phyloP scores from a whole-genome alignment of 1,140 invertebrate genomes.

The Drosophila sucinea region DNA sequence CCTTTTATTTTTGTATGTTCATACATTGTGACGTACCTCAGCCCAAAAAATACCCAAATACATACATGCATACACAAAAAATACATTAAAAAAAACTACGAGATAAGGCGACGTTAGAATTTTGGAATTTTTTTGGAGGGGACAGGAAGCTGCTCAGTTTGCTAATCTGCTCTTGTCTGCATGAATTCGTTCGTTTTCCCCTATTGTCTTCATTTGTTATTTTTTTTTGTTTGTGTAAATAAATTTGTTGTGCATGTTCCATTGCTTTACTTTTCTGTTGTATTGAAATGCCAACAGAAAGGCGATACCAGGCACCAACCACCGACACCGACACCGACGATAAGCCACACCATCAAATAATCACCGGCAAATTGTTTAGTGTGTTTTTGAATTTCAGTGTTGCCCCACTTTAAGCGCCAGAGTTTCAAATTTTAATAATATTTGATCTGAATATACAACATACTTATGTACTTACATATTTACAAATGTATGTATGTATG shows the following conservation, averaged over 20 bases:
- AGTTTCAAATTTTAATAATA: constrained; percentile 2
- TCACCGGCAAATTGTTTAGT: constrained; percentile 30
- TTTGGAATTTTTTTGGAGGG: constrained; percentile 12
- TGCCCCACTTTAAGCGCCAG: constrained; percentile 3
- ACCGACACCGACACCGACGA: constrained; percentile 35
- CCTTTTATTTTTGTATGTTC: constrained; percentile 50
- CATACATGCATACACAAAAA: neutral
- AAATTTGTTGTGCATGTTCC: constrained; percentile 37
- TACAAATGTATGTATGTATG: neutral
- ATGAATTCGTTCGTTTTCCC: constrained; percentile 25
- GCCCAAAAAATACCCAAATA: neutral
- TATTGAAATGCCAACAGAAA: constrained; percentile 31
- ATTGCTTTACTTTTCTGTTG: constrained; percentile 2
- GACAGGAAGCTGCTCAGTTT: constrained; percentile 40
- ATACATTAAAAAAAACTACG: neutral
- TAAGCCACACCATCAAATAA: constrained; percentile 26
- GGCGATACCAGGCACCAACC: constrained; percentile 54
- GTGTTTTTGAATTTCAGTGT: constrained; percentile 7
- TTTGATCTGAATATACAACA: neutral
- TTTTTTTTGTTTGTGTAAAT: constrained; percentile 22
- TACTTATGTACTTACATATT: neutral
- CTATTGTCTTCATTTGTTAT: constrained; percentile 7
- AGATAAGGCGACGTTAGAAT: constrained; percentile 3
- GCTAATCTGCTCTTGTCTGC: constrained; percentile 47
- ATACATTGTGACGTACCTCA: neutral